Evolutionary conservation across 2,797 vertebrate species (phyloP).

Genomic region (Hippocampus kuda): DNA sequence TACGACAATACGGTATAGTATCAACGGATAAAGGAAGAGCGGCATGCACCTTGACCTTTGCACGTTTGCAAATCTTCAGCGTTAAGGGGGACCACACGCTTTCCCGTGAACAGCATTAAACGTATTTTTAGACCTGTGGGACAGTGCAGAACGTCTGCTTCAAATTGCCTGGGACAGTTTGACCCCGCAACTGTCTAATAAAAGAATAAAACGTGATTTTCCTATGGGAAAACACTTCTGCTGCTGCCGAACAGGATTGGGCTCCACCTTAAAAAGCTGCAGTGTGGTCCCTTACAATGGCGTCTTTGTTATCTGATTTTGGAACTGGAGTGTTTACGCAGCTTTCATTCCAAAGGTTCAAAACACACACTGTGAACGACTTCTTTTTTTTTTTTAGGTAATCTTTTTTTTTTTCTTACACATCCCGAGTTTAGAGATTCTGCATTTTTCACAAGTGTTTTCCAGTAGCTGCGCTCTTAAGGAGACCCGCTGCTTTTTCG

Average conservation of each 20-base stretch:
- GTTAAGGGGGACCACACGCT: too few relatives aligned
- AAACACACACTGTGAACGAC: not conserved
- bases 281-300: not conserved
- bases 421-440: not conserved
- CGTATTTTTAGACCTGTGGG: too few relatives aligned
- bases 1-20: too few relatives aligned
- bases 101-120: too few relatives aligned
- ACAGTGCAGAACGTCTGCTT: too few relatives aligned
- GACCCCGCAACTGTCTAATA: not conserved
- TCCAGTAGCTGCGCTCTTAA: not conserved
- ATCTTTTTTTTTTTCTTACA: not conserved
- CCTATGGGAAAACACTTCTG: not conserved
- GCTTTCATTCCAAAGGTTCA: slow-evolving; percentile 5
- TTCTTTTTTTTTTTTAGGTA: not conserved
- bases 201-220: not conserved
- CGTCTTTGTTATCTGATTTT: slow-evolving; percentile 4
- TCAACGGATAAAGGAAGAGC: too few relatives aligned
- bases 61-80: too few relatives aligned
- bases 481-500: not conserved
- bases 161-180: not conserved
- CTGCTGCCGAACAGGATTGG: not conserved
- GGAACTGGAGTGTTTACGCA: slow-evolving; percentile 4
- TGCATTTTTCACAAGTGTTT: not conserved
- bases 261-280: not conserved
- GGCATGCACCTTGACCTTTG: too few relatives aligned